Base-by-base conservation (phyloP, 2,113 vertebrate genomes). In the Crocuta crocuta region DNA sequence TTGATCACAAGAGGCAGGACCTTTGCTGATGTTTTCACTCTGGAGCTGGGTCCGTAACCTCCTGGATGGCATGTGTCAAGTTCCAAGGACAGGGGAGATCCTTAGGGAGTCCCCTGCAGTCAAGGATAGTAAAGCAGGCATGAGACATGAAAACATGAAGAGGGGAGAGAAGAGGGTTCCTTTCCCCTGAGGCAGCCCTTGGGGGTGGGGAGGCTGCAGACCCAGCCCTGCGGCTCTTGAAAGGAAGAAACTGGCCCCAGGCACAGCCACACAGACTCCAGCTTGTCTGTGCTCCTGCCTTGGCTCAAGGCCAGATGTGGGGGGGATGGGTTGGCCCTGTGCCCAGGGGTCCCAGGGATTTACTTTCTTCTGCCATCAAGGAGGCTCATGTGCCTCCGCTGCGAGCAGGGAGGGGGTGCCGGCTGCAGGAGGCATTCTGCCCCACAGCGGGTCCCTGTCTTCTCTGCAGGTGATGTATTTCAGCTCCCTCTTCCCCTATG, bases 401-500 rank as follows among this genome's bases (percentile, higher is more conserved):
- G 89, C n/a, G 61, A 82, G 48, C n/a, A 10, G 50, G 31, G 21
- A 80, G 84, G 26, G 43, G 39, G 1, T 70, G 35, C 43, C 43
- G 9, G 94, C 90, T n/a, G 83, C 21, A 28, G 45, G 63, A 89
- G 90, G 92, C 79, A 24, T 87, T 76, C 53, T 66, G 76, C 61
- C 73, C 87, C 86, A 95, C 8, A 0, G 45, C 7, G 74, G 50
- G 45, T 45, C 88, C 45, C 58, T 94, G 16, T 96, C 70, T 80
- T 94, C 93, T 96, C 73, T 11, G 76, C 97, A 99, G 99, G 99
- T 99, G 98, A 99, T 99, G 99, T 99, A 99, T 98, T 99, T 99
- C 99, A 99, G 99, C 98, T 99, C 99, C 1, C 99, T 99, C 91
- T 99, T 99, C 98, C 99, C 99, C 0, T 99, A 99, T 0, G 98